Base-by-base conservation (phyloP, 2,797 vertebrate genomes). In the Coilia nasus region DNA sequence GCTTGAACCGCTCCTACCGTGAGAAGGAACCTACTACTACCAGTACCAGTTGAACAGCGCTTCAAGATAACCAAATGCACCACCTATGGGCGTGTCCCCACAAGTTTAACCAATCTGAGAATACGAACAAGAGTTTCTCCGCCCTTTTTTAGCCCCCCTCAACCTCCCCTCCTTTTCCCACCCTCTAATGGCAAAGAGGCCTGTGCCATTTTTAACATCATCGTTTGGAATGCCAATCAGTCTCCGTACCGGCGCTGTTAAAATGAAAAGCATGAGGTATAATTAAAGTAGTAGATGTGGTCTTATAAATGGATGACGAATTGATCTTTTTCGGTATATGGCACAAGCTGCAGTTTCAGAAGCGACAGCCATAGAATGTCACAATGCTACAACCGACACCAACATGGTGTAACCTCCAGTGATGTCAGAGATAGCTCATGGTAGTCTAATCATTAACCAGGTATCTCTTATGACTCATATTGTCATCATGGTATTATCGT, bases 1-100 rank as follows among this genome's bases (percentile, higher is more conserved):
- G 25, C 71, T 82, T 21, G 85, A 85, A 89, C 90, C 86, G 84
- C 83, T 91, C 88, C 88, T 88, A 88, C 83, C 87, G 81, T 14
- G 84, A 91, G 92, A 87, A 90, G 88, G 93, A 86, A 93, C 91
- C 93, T 93, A 94, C 93, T 95, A 93, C 91, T 93, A 87, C 85
- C 91, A 83, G 83, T 90, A 87, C 90, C 89, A 90, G 87, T 88
- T 90, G 90, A 93, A 90, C 92, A 83, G 85, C 87, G 92, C 91
- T 95, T 94, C 90, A 95, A 93, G 92, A 93, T 92, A 92, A 91
- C 91, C 90, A 87, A 50, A 90, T 86, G 88, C 87, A 0, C 92
- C 95, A 83, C 95, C 94, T 89, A 81, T 31, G 85, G 94, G 94
- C 92, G 94, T 92, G 88, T 47, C 41, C 41, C 1, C 0, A 2